phyloP scores from a whole-genome alignment of 1,140 invertebrate genomes.

The Pteromalus puparum region DNA sequence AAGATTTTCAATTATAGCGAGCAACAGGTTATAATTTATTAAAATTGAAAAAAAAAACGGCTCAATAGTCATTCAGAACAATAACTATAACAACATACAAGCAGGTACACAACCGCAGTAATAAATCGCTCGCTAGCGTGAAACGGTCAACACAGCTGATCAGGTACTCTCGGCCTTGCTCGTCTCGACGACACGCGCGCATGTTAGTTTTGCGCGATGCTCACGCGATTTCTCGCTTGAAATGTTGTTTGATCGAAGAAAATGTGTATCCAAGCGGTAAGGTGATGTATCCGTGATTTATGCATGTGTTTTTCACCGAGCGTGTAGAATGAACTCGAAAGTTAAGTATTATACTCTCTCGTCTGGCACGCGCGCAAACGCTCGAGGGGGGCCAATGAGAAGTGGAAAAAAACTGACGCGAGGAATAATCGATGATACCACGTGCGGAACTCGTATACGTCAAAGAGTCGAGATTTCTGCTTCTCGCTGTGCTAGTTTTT shows the following conservation, averaged over 20 bases:
- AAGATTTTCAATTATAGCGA: too few relatives aligned
- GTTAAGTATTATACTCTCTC: too few relatives aligned
- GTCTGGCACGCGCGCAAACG: neutral
- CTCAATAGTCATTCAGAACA: neutral
- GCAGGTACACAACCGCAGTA: neutral
- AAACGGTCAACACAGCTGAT: slow-evolving; percentile 15
- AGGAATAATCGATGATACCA: neutral
- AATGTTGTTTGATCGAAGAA: neutral
- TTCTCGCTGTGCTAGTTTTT: too few relatives aligned
- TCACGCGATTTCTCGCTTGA: neutral
- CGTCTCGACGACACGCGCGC: neutral
- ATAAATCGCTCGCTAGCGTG: neutral
- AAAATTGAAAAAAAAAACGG: neutral
- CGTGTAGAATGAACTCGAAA: neutral
- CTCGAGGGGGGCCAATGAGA: neutral
- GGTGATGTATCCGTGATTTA: too few relatives aligned
- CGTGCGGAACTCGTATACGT: too few relatives aligned
- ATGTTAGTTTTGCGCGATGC: neutral
- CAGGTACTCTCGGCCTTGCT: neutral
- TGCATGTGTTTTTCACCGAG: neutral
- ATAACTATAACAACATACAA: too few relatives aligned
- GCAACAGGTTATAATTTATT: neutral
- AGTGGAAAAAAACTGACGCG: neutral
- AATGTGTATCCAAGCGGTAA: too few relatives aligned
- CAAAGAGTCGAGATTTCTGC: too few relatives aligned